Base-by-base conservation (phyloP, 2,797 vertebrate species). In the Anabas testudineus region DNA sequence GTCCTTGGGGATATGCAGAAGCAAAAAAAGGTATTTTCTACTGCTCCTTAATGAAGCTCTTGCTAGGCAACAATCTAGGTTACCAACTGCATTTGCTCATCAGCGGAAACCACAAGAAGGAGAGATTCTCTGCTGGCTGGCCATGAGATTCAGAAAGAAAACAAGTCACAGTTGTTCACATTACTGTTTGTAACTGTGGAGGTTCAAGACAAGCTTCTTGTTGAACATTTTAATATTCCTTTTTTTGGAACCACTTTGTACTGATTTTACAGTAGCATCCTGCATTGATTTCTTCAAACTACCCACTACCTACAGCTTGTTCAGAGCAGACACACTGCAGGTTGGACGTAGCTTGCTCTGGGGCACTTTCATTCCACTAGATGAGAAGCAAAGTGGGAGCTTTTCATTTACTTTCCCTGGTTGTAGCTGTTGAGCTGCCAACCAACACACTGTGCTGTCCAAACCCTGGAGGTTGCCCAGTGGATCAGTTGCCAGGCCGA, bases 1-100 rank as follows among this genome's bases (percentile, higher is more conserved):
- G 70, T 88, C 90, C 87, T 84, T 63, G 56, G 87, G 86, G 85
- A 91, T 46, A 36, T 55, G 69, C 21, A 14, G 32, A 66, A 82
- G 71, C 55, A 67, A 62, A 84, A 81, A 65, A 54, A 83, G 60
- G 59, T 64, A 81, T 83, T 75, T 83, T 85, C 66, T 85, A 22
- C 51, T 67, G 60, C 78, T 56, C 47, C 66, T 75, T 91, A 88
- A 93, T 89, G 84, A 91, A 83, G 74, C 76, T 75, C 62, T 79
- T 74, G 83, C 87, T 71, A 47, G 78, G 81, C 78, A 87, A 89
- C 88, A 75, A 88, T 89, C 74, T 82, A 53, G 84, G 83, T 85
- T 87, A 69, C 30, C 36, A 12, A 57, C 60, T 67, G 76, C 74
- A 84, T 86, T 67, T 60, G 54, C 71, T 88, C 69, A 66, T 84